Evolutionary conservation across 2,888 invertebrate genomes (phyloP), one percentile per base, ranked within the genome.

Genomic region (Agrotis ipsilon): DNA sequence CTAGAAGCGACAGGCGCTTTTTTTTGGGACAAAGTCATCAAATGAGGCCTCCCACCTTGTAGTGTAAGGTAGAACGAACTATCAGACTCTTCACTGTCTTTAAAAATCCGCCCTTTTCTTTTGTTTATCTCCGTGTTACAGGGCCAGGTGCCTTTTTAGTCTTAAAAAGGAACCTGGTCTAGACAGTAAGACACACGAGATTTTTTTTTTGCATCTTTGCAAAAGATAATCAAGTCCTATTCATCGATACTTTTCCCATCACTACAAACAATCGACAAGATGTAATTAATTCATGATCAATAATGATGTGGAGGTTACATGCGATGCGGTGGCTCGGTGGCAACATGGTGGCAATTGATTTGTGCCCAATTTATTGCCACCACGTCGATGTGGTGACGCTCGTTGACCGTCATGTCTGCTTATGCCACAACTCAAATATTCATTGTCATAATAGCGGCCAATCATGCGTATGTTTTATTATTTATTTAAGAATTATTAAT

Each of bases 221-320:
- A n/a, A 2, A 2, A 39, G n/a, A 32, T 14, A 43, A 21, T 32
- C 21, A 18, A 45, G 5, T 7, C 14, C 32, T 4, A 39, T 9
- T 58, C 61, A 72, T 72, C 81, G 81, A 71, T 57, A 58, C 1
- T 39, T 3, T 11, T 19, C 58, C 51, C 91, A 81, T 71, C 90
- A 84, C 92, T 91, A 90, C 4, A 71, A 76, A 83, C 88, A 90
- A 89, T 92, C 91, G 91, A 92, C 91, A 92, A 92, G 88, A 88
- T 92, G 93, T 95, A 92, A 94, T 94, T 95, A 95, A 95, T 96
- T 95, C 92, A 95, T 94, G 91, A 89, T 83, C 91, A 88, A 90
- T 95, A 94, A 95, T 95, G 93, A 95, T 83, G 85, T 84, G 72
- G 73, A 72, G 71, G 63, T 67, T 62, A 52, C 63, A 87, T 91